Base-by-base conservation (phyloP, 2,888 invertebrate species). In the Apodemia hepburni region DNA sequence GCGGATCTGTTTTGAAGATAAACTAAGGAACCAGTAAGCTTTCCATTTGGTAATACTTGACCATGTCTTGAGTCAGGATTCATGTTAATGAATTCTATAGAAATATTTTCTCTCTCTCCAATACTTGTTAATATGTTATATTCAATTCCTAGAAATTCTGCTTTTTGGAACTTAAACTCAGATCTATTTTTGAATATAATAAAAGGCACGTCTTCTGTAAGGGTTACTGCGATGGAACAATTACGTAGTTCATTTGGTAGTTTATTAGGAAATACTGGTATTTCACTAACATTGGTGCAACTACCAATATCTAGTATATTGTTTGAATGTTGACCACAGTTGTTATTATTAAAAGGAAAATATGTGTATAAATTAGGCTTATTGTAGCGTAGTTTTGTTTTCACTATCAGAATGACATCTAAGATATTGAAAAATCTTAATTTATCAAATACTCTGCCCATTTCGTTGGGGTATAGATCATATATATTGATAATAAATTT, bases 1-100 rank as follows among this genome's bases (percentile, higher is more conserved):
- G 54, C 54, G 15, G 54, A 54, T 54, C 54, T 54, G 15, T 54
- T 54, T 54, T 54, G 54, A 27, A 54, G 54, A n/a, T 54, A 54
- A 27, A 2, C 27, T 27, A 54, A 27, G 15, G 54, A 54, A 27
- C 54, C 54, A 22, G 54, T 54, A 15, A 54, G 18, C 15, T 29
- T 57, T 15, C 57, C 27, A 27, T 57, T 57, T 57, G 57, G 57
- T 57, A 57, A 27, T 29, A 12, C 57, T 57, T n/a, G 15, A 3
- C 57, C 57, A n/a, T 57, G 29, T 29, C 57, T 57, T 29, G n/a
- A 29, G 3, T 57, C 57, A n/a, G 27, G 57, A 27, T 8, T 57
- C 57, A 57, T 57, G 27, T 57, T 29, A 2, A 57, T 29, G n/a
- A 57, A 57, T 57, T 29, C 57, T 1, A 57, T 3, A 6, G 57